Percentiles rank a stretch among this genome's conserved stretches.
These are phyloP conservation scores for Trachemys scripta DNA, from an alignment of 2,113 vertebrate species.

Conservation along the genomic window DNA sequence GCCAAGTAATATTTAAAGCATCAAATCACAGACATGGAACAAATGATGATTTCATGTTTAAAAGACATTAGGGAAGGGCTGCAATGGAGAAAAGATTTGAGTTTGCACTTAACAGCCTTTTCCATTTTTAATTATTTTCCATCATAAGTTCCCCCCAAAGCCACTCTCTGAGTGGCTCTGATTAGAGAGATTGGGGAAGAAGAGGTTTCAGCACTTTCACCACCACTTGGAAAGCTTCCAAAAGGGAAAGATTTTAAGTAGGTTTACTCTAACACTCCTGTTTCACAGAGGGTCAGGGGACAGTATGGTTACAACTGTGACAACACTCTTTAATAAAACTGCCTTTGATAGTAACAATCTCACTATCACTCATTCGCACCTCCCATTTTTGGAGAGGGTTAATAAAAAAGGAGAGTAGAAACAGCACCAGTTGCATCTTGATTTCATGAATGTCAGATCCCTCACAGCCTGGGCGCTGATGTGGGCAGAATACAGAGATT, in stretches of 20 bases:
- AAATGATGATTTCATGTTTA: not conserved
- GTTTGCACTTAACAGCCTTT: accelerated
- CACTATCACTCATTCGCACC: accelerated
- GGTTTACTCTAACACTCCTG: not conserved
- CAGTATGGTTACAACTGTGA: not conserved
- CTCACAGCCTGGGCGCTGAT: not conserved
- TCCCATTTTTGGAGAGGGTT: not conserved
- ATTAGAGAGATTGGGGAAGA: not conserved
- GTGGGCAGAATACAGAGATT: accelerated
- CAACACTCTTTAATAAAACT: not conserved
- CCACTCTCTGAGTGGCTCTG: accelerated
- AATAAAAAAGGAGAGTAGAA: not conserved
- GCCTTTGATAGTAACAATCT: not conserved
- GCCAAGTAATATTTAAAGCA: not conserved
- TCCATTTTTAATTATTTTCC: not conserved
- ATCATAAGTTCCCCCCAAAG: not conserved
- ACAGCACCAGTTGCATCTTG: not conserved
- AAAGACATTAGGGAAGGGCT: not conserved
- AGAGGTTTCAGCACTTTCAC: not conserved
- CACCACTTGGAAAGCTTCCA: accelerated
- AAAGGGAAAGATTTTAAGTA: not conserved
- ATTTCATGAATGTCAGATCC: not conserved
- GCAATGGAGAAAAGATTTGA: not conserved
- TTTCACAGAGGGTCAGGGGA: not conserved
- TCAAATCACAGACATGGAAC: accelerated